A percentile compares a stretch with the other conserved stretches of the same genome.
phyloP scores from a whole-genome alignment of 2,888 invertebrate species.

The Drosophila greeni region DNA sequence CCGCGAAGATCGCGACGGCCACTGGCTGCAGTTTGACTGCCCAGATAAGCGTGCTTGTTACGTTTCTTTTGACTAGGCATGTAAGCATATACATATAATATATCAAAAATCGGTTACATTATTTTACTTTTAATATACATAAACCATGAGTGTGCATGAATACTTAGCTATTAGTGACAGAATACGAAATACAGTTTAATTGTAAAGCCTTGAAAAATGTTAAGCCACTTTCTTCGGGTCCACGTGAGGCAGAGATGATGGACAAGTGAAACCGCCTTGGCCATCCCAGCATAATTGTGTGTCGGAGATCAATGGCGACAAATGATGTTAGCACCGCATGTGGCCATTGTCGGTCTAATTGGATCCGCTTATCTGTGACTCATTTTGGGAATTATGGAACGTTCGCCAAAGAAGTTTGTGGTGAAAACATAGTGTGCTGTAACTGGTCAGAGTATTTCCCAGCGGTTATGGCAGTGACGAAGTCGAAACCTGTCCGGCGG shows the following conservation, averaged over 20 bases:
- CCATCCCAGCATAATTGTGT: conserved; percentile 12
- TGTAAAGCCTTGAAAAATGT: conserved; percentile 16
- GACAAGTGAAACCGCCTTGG: conserved; percentile 30
- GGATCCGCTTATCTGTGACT: conserved; percentile 15
- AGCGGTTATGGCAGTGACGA: conserved; percentile 11
- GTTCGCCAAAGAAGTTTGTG: conserved; percentile 21
- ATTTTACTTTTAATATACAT: conserved; percentile 1
- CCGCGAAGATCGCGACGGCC: conserved; percentile 1
- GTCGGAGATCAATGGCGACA: conserved; percentile 1
- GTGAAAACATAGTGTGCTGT: conserved; percentile 11
- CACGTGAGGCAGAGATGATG: conserved; percentile 3
- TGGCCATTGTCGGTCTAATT: conserved; percentile 30
- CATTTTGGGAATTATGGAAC: conserved; percentile 23
- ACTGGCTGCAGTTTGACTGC: conserved; percentile 30
- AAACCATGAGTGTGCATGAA: conserved; percentile 17
- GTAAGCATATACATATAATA: conserved; percentile 15
- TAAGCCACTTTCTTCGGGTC: conserved; percentile 20
- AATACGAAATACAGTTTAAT: conserved; percentile 27
- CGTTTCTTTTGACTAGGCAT: conserved; percentile 24
- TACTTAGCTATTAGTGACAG: conserved; percentile 26
- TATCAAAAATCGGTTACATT: conserved; percentile 19
- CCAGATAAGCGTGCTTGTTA: conserved; percentile 31
- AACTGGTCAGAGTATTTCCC: conserved; percentile 29
- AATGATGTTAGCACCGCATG: conserved; percentile 17
- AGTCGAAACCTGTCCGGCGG: conserved; percentile 16